Conservation (phyloP, 2,797 vertebrate genomes). For the Poecilia velifera region DNA sequence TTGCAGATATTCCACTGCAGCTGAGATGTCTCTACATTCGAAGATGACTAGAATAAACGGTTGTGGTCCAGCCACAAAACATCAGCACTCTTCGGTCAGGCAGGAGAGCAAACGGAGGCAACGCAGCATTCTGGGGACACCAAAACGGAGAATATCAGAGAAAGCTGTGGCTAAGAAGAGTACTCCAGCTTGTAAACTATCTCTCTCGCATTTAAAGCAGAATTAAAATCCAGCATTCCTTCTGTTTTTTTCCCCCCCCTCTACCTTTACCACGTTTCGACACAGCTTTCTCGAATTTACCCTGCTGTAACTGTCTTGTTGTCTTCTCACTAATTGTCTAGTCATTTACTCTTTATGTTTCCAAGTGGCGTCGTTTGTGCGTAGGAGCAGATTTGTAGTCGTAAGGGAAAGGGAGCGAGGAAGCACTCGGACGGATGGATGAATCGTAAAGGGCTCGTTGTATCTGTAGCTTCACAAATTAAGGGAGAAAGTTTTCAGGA, state of each 20-base stretch:
- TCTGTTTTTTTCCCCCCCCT: conserved; percentile 38
- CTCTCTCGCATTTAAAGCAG: conserved; percentile 53
- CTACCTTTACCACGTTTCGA: conserved; percentile 54
- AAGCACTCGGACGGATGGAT: conserved; percentile 49
- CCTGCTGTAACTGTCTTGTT: conserved; percentile 72
- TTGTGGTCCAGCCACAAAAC: conserved; percentile 11
- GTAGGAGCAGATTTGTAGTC: conserved; percentile 62
- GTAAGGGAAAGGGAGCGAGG: conserved; percentile 35
- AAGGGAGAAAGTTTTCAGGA: conserved; percentile 53
- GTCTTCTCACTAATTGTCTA: conserved; percentile 64
- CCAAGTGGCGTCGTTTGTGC: conserved; percentile 49
- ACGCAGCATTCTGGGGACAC: conserved; percentile 60
- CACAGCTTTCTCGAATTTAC: conserved; percentile 67
- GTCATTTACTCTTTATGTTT: conserved; percentile 54
- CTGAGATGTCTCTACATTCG: conserved; percentile 30
- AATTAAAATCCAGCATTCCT: conserved; percentile 50
- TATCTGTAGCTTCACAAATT: conserved; percentile 49
- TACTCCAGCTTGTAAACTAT: conserved; percentile 70
- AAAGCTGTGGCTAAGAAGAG: conserved; percentile 61
- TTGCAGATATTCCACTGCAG: conserved; percentile 34
- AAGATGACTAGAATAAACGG: conserved; percentile 44
- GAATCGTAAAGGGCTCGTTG: conserved; percentile 27
- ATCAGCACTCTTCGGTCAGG: conserved; percentile 14
- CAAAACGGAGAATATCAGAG: conserved; percentile 64
- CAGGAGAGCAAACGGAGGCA: conserved; percentile 65